Base-by-base conservation (phyloP, 2,888 invertebrate species). In the Pyrgus malvae region DNA sequence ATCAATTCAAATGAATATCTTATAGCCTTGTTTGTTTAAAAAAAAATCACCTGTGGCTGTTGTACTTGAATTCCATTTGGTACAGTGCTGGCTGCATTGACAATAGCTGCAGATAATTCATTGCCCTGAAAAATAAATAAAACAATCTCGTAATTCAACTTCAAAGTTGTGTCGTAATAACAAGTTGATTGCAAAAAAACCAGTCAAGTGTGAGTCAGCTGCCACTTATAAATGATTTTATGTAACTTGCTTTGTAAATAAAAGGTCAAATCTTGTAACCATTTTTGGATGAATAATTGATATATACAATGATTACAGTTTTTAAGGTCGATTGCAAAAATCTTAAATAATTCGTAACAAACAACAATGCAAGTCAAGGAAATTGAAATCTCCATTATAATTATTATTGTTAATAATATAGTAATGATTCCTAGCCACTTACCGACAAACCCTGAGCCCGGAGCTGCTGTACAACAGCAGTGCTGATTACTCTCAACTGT, bases 401-500 rank as follows among this genome's bases (percentile, higher is more conserved):
- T n/a, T n/a, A n/a, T n/a, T n/a, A n/a, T n/a, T n/a, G n/a, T n/a
- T n/a, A n/a, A n/a, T n/a, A n/a, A n/a, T n/a, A n/a, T n/a, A n/a
- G n/a, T n/a, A n/a, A n/a, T n/a, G n/a, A n/a, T n/a, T n/a, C n/a
- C n/a, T n/a, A n/a, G n/a, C n/a, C n/a, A 78, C 86, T 80, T 54
- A 91, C 91, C 33, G 89, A 80, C 55, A 91, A 74, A 8, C 91
- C 91, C 62, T 91, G 91, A 1, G 91, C 91, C 60, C 91, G 80
- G 57, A 93, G 81, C 70, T 93, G 93, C 56, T 92, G 92, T 37
- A 92, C 88, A 37, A 91, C 90, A 45, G 91, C 91, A 11, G 91
- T 85, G 76, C 92, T 93, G 61, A 92, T 91, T 60, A 92, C 91
- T 65, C 92, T 83, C 48, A 91, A 72, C 61, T 92, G 92, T 17